Evolutionary conservation across 2,888 invertebrate genomes (phyloP), one percentile per base, ranked within the genome.

Genomic region (Aromia moschata): DNA sequence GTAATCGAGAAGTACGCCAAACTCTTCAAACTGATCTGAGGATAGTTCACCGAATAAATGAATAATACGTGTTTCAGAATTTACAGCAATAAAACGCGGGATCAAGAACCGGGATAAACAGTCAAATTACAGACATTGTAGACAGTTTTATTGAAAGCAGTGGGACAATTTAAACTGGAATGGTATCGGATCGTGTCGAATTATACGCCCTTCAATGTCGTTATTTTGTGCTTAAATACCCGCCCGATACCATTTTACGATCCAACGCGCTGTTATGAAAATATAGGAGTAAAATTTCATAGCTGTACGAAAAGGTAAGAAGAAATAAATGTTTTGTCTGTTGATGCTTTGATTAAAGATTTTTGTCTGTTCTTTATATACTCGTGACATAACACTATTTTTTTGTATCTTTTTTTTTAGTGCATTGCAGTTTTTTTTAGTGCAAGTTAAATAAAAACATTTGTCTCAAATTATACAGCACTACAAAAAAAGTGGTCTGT

Each of bases 101-200:
- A 51, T 45, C 52, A 46, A 51, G 44, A 16, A 31, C 46, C 16
- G 18, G 60, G 47, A 51, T 30, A 38, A 61, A 52, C 56, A 60
- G 54, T 60, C 62, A 58, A 64, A 69, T 67, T 64, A 61, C 56
- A 61, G 40, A 53, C 51, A 60, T 49, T 56, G 56, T 38, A 60
- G 68, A 68, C 68, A 67, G 67, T 70, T 70, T 70, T 70, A 70
- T 70, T 70, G 66, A 68, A 69, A 65, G 58, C 56, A 58, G 61
- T 61, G 58, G 60, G 60, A 65, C 67, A 65, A 62, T 68, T 68
- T 58, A 11, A 49, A 40, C 59, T 61, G 45, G 53, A 58, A 59
- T 63, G 57, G 58, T 51, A 62, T 67, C 59, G 58, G 59, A 60
- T 64, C 58, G 56, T 17, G 25, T 58, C 55, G 60, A 58, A 61